Evolutionary conservation across 1,140 invertebrate genomes (phyloP).

Genomic region (Venustaconcha ellipsiformis): DNA sequence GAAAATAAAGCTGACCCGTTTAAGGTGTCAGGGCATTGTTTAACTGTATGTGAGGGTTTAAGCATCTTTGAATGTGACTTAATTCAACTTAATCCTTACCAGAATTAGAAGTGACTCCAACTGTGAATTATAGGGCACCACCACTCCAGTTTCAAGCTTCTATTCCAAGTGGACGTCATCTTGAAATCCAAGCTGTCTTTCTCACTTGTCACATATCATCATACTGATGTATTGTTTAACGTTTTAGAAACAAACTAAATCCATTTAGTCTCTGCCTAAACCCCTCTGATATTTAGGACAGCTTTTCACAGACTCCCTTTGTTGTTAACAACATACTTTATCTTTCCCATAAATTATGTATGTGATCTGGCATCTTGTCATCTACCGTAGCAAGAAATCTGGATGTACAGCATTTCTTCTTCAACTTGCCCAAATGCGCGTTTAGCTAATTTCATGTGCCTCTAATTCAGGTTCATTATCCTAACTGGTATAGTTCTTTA

Average conservation of each 20-base stretch:
- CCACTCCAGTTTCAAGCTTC: slow-evolving; percentile 14
- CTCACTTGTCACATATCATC: slow-evolving; percentile 14
- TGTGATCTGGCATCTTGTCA: too few species aligned
- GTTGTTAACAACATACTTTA: too few species aligned
- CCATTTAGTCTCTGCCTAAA: background rate
- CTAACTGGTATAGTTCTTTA: too few species aligned
- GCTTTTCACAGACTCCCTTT: too few species aligned
- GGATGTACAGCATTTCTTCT: too few species aligned
- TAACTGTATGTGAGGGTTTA: background rate
- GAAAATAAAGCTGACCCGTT: background rate
- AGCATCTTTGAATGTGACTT: slow-evolving; percentile 5
- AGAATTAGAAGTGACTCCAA: slow-evolving; percentile 10
- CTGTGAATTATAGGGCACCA: slow-evolving; percentile 2
- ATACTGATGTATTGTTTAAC: slow-evolving; percentile 10
- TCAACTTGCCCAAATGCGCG: too few species aligned
- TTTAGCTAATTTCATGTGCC: too few species aligned
- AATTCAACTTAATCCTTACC: slow-evolving; percentile 14
- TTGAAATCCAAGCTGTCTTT: slow-evolving; percentile 19
- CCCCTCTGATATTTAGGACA: too few species aligned
- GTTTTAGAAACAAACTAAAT: slow-evolving; percentile 23
- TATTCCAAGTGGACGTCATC: slow-evolving; percentile 2
- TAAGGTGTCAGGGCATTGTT: background rate
- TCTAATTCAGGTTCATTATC: too few species aligned
- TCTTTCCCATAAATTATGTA: too few species aligned
- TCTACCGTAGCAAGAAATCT: too few species aligned